Evolutionary conservation across 2,888 invertebrate species (phyloP).

Genomic region (Chironomus riparius): DNA sequence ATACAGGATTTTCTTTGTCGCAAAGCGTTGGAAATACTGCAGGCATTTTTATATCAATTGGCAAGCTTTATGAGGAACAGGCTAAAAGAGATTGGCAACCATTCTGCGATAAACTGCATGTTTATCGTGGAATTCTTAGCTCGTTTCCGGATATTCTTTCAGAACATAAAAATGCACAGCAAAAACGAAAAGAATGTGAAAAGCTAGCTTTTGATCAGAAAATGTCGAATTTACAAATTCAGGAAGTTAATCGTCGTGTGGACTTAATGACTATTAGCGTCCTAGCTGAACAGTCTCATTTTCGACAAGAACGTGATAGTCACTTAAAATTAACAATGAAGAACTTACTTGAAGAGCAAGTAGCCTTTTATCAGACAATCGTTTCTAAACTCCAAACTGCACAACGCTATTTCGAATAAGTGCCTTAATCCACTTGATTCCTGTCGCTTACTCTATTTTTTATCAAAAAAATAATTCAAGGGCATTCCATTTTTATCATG

Average conservation of each 20-base stretch:
- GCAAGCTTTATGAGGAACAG: conserved; percentile 81
- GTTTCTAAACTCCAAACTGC: conserved; percentile 62
- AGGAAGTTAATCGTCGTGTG: conserved; percentile 71
- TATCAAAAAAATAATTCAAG: no score
- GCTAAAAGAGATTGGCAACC: conserved; percentile 85
- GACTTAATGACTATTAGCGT: conserved; percentile 89
- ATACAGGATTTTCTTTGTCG: conserved; percentile 58
- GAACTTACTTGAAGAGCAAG: conserved; percentile 77
- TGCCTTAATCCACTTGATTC: no score
- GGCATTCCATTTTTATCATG: no score
- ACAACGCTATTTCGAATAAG: conserved; percentile 42
- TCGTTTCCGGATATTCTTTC: conserved; percentile 84
- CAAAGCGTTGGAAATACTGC: conserved; percentile 78
- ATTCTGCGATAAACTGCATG: conserved; percentile 79
- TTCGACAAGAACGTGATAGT: conserved; percentile 74
- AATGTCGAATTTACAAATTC: conserved; percentile 70
- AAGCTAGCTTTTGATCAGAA: conserved; percentile 68
- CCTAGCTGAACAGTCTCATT: conserved; percentile 90
- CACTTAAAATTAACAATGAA: conserved; percentile 83
- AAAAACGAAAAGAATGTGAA: conserved; percentile 84
- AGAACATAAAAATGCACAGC: conserved; percentile 81
- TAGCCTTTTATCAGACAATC: conserved; percentile 81
- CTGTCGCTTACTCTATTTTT: no score
- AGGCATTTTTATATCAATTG: conserved; percentile 81
- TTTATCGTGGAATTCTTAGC: conserved; percentile 87